phyloP scores from a whole-genome alignment of 2,113 vertebrate genomes.

The Syngnathus floridae region DNA sequence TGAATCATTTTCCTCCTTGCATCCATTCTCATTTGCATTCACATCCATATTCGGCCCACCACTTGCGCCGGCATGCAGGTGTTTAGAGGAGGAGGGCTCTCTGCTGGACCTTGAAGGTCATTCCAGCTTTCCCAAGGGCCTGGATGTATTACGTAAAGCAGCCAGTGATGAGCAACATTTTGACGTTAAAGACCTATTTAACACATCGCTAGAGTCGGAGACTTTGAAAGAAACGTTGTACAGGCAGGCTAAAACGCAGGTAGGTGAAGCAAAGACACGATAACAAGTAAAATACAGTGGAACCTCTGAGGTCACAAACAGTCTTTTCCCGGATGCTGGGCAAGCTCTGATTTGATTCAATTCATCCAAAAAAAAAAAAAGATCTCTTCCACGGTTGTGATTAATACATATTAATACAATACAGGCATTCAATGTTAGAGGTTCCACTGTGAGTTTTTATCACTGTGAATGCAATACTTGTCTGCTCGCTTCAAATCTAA shows the following conservation, averaged over 20 bases:
- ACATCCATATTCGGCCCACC: slow-evolving; percentile 37
- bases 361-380: not conserved
- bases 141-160: slow-evolving; percentile 90
- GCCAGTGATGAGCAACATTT: slow-evolving; percentile 83
- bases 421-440: not conserved
- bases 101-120: slow-evolving; percentile 93
- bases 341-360: not conserved
- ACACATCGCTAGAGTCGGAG: slow-evolving; percentile 93
- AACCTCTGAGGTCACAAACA: not conserved
- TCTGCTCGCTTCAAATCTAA: not conserved
- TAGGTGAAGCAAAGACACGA: slow-evolving; percentile 61
- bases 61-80: slow-evolving; percentile 78
- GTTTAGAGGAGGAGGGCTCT: slow-evolving; percentile 86
- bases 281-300: not conserved
- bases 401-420: too few relatives aligned
- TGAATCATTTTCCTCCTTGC: not conserved
- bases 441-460: not conserved
- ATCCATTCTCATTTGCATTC: slow-evolving; percentile 5
- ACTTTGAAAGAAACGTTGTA: slow-evolving; percentile 96
- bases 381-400: not conserved
- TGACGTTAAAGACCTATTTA: slow-evolving; percentile 98
- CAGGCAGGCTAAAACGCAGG: slow-evolving; percentile 99
- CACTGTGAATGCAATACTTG: not conserved
- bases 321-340: not conserved
- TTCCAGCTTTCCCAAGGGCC: slow-evolving; percentile 91